Evolutionary conservation across 2,113 vertebrate genomes (phyloP).

Genomic region (Tiliqua scincoides): DNA sequence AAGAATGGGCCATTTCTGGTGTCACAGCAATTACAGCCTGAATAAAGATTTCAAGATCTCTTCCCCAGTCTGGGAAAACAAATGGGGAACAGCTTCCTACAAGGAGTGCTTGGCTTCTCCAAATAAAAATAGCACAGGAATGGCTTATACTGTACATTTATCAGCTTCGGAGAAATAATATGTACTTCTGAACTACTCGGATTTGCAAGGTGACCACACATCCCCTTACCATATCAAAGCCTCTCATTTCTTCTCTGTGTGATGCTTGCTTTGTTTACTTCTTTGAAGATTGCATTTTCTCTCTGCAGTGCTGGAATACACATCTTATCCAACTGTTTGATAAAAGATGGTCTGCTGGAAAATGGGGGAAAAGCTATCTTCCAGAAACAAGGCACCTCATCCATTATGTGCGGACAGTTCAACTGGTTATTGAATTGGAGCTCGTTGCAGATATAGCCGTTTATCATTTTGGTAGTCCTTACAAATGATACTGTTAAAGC

Average conservation of each 20-base stretch:
- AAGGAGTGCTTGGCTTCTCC: background rate
- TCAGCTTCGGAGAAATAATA: background rate
- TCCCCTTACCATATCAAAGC: background rate
- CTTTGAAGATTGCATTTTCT: background rate
- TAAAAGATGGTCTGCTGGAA: background rate
- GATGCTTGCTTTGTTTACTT: background rate
- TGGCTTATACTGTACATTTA: background rate
- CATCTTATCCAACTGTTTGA: background rate
- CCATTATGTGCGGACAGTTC: background rate
- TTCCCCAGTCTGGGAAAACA: background rate
- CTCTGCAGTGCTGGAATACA: background rate
- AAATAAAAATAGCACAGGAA: background rate
- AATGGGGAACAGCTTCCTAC: background rate
- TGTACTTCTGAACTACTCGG: background rate
- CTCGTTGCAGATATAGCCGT: background rate
- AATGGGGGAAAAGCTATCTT: background rate
- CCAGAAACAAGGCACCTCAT: background rate
- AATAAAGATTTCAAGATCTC: constrained; percentile 9
- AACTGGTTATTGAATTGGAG: background rate
- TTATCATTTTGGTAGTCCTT: background rate
- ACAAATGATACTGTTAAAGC: background rate
- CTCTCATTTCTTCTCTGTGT: background rate
- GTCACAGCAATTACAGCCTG: background rate
- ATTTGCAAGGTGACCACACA: background rate
- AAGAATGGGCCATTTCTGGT: background rate